These are phyloP conservation scores for Auanema sp. DNA, from an alignment of 2,888 invertebrate genomes.

Conservation along the genomic window DNA sequence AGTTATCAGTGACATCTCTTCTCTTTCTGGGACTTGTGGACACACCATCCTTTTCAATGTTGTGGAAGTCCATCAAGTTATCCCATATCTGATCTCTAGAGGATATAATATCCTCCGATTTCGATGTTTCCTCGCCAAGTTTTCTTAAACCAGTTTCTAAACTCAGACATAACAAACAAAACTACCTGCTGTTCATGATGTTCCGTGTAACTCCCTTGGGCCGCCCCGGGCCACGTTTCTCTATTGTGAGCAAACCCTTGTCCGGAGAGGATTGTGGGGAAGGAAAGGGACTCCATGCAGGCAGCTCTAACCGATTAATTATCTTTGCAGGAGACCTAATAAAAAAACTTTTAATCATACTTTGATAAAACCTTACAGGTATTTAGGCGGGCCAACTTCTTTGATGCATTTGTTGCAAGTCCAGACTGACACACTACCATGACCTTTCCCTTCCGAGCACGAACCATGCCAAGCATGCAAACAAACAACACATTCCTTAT, in stretches of 20 bases:
- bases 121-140: neutral
- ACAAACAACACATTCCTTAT: constrained; percentile 39
- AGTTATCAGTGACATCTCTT: too few species aligned
- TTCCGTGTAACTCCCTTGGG: constrained; percentile 2
- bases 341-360: too few species aligned
- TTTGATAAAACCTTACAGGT: too few species aligned
- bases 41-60: neutral
- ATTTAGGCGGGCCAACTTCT: neutral
- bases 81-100: constrained; percentile 13
- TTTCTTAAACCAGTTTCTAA: neutral
- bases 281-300: too few species aligned
- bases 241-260: neutral
- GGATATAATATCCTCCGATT: constrained; percentile 4
- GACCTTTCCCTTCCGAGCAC: constrained; percentile 26
- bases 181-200: neutral
- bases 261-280: too few species aligned
- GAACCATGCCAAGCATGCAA: constrained; percentile 35
- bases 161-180: constrained; percentile 2
- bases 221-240: neutral
- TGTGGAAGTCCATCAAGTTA: constrained; percentile 5
- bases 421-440: neutral
- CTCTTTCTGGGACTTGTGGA: too few species aligned
- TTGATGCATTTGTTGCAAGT: neutral
- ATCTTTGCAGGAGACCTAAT: too few species aligned
- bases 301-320: too few species aligned